Base-by-base conservation (phyloP, 2,888 invertebrate species). In the Synergus japonicus region DNA sequence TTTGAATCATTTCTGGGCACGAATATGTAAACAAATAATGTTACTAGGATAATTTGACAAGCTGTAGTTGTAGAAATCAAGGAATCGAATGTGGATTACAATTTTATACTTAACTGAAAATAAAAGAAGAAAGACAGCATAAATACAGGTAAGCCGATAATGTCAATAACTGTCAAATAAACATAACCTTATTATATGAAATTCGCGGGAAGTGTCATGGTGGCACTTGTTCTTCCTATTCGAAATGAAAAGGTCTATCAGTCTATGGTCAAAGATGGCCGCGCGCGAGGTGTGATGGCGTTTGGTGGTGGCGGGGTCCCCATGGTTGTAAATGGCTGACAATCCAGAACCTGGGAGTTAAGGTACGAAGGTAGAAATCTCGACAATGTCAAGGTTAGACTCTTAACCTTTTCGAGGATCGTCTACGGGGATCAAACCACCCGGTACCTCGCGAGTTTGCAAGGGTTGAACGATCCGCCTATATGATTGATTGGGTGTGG, bases 261-360 rank as follows among this genome's bases (percentile, higher is more conserved):
- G 58, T 76, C 58, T 76, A 58, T 76, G 37, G 37, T 37, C 37
- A 37, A 37, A 37, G 37, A 37, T 37, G 37, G 76, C 73, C 78
- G 78, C 78, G 78, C 78, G 78, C 73, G 66, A 78, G 60, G 69
- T 78, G 76, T 78, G 37, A 37, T 78, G 12, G 73, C 76, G 63
- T 41, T 64, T 41, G 46, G 73, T 37, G 58, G 76, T 73, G 76
- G 76, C 73, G 58, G 78, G 76, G 76, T 44, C 78, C 78, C 63
- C 78, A 60, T 73, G 29, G 60, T 64, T 69, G 73, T 79, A 83
- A 83, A 83, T 83, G 81, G 82, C 83, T 82, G 83, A 83, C 83
- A 82, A 78, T 81, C 77, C 79, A 80, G 81, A 78, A 79, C 81
- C 66, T n/a, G 41, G 76, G 22, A 78, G 78, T 76, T 78, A 79